Conservation (phyloP, 2,797 vertebrate species). For the Epinephelus malabaricus region DNA sequence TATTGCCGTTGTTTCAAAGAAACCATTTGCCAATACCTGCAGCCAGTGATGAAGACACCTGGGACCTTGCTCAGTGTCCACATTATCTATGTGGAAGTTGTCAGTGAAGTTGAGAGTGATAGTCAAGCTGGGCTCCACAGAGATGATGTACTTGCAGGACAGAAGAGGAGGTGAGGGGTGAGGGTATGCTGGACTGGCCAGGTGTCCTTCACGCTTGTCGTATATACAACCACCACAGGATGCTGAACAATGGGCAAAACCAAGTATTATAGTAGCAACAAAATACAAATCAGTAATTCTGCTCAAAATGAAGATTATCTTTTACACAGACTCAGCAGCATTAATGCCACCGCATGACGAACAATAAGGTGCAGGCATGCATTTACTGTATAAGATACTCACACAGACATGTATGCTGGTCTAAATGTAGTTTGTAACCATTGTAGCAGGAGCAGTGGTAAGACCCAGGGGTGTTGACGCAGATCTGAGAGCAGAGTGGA, state of each 20-base stretch:
- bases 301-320: background rate
- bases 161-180: conserved; percentile 60
- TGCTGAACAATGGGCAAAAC: conserved; percentile 55
- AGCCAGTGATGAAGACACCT: too few species aligned
- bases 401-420: conserved; percentile 74
- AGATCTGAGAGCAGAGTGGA: conserved; percentile 75
- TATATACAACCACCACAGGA: conserved; percentile 78
- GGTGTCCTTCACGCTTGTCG: conserved; percentile 73
- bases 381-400: conserved; percentile 24
- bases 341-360: background rate
- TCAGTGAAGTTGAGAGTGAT: too few species aligned
- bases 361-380: background rate
- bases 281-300: background rate
- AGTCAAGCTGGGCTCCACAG: too few species aligned
- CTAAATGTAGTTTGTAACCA: conserved; percentile 71
- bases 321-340: background rate
- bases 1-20: too few species aligned
- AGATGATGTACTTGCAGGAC: conserved; percentile 76
- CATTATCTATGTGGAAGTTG: too few species aligned
- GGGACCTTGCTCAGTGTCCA: too few species aligned
- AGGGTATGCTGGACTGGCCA: conserved; percentile 83
- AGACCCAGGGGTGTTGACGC: conserved; percentile 79
- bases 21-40: too few species aligned
- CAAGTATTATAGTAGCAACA: background rate
- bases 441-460: conserved; percentile 78